Evolutionary conservation across 2,797 vertebrate species (phyloP).

Genomic region (Paratrypauchen microcephalus): DNA sequence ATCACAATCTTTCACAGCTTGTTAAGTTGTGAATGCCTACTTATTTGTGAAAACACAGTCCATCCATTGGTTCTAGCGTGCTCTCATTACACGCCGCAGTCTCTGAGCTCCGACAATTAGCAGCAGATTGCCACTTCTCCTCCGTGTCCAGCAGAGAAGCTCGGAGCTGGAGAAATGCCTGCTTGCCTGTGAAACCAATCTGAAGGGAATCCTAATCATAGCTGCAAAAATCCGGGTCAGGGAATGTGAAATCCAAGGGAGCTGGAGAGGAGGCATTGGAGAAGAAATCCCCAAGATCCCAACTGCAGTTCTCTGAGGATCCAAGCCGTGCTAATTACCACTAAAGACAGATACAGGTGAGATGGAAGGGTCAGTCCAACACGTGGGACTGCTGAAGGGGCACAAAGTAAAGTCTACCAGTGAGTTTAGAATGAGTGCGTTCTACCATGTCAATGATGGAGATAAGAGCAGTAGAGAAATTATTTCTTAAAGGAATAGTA

Average conservation of each 20-base stretch:
- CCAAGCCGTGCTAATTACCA: conserved; percentile 6
- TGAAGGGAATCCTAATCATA: conserved; percentile 70
- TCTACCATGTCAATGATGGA: neutral
- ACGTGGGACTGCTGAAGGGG: conserved; percentile 2
- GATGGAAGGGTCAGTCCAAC: neutral
- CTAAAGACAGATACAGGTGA: conserved; percentile 3
- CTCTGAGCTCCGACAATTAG: conserved; percentile 57
- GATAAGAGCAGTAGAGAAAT: neutral
- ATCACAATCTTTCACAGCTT: neutral
- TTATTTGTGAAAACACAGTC: conserved; percentile 35
- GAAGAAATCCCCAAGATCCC: conserved; percentile 42
- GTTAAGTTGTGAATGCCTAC: neutral
- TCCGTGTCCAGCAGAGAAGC: conserved; percentile 60
- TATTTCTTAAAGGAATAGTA: too few species aligned
- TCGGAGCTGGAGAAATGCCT: conserved; percentile 42
- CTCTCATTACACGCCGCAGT: conserved; percentile 36
- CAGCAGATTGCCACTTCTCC: conserved; percentile 64
- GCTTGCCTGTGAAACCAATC: conserved; percentile 54
- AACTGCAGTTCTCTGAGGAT: conserved; percentile 23
- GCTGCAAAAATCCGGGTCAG: conserved; percentile 71
- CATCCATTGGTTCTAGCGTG: conserved; percentile 19
- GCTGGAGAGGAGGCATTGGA: conserved; percentile 33
- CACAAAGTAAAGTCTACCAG: neutral
- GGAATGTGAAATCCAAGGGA: conserved; percentile 58
- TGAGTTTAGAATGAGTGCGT: neutral